A percentile compares a stretch with the other conserved stretches of the same genome.
These are phyloP conservation scores for Cephonodes hylas DNA, from an alignment of 2,888 invertebrate species.

Conservation along the genomic window DNA sequence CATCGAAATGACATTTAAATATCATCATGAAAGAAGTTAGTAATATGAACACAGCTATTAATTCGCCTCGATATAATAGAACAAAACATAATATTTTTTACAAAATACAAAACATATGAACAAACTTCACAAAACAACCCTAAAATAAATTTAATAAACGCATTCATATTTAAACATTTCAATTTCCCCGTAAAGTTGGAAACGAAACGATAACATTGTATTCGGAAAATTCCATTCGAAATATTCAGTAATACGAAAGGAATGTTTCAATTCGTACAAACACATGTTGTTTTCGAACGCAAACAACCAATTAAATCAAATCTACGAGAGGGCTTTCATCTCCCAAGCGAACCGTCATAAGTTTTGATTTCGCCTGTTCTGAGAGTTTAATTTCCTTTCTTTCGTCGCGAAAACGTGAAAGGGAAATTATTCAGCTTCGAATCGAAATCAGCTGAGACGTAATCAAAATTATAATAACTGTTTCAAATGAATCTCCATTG, in stretches of 20 bases:
- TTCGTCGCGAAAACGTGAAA: background rate
- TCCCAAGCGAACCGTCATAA: background rate
- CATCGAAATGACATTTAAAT: too few species aligned
- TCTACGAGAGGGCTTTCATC: background rate
- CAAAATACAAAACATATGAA: too few species aligned
- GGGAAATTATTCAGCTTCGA: constrained; percentile 25
- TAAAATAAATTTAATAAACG: background rate
- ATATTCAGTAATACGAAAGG: too few species aligned
- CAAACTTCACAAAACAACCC: too few species aligned
- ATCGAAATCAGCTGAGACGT: constrained; percentile 51
- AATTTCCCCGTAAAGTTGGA: too few species aligned
- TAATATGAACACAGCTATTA: too few species aligned
- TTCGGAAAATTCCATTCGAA: background rate
- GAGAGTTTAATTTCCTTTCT: constrained; percentile 10
- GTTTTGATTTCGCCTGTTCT: constrained; percentile 2
- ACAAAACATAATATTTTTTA: too few species aligned
- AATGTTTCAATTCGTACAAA: background rate
- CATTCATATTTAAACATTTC: background rate
- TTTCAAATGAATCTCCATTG: constrained; percentile 40
- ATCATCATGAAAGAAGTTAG: too few species aligned
- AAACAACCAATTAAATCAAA: background rate
- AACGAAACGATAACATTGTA: background rate
- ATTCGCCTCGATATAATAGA: too few species aligned
- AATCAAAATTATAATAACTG: constrained; percentile 68
- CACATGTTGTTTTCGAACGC: background rate